Percentiles rank a stretch among this genome's conserved stretches.
Conservation (phyloP, 2,113 vertebrate species). For the Petroica traversi region DNA sequence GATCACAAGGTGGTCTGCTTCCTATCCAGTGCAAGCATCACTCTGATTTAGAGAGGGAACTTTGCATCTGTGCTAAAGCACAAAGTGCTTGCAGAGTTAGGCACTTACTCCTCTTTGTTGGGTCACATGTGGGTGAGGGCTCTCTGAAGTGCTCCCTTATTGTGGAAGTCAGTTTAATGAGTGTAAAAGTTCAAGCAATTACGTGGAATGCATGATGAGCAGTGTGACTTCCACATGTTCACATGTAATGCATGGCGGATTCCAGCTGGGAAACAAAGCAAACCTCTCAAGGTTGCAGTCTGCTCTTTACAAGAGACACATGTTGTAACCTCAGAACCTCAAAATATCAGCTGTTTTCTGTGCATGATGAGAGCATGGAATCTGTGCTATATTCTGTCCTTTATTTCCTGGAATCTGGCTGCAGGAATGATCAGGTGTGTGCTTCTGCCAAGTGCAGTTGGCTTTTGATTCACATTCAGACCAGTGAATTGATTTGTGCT, state of each 20-base stretch:
- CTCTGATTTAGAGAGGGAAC: neutral
- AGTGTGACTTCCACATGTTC: slow-evolving; percentile 57
- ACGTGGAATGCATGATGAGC: neutral
- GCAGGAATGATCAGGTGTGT: neutral
- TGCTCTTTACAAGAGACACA: slow-evolving; percentile 38
- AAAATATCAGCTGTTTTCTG: slow-evolving; percentile 35
- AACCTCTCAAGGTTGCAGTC: slow-evolving; percentile 11
- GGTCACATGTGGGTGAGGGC: neutral
- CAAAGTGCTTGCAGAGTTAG: neutral
- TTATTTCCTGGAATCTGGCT: neutral
- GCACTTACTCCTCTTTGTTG: neutral
- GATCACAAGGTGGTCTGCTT: neutral
- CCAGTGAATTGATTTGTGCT: neutral
- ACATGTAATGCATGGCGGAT: slow-evolving; percentile 35
- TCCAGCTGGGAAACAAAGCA: neutral
- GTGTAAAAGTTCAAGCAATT: slow-evolving; percentile 38
- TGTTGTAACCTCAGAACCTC: slow-evolving; percentile 29
- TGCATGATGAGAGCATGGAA: neutral
- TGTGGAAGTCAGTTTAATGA: slow-evolving; percentile 18
- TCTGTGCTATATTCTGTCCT: neutral
- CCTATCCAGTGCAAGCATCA: neutral
- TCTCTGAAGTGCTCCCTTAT: slow-evolving; percentile 4
- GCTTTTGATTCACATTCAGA: neutral
- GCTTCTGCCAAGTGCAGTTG: neutral
- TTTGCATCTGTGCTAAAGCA: neutral